Evolutionary conservation across 1,140 invertebrate species (phyloP).

Genomic region (Bombus cullumanus): DNA sequence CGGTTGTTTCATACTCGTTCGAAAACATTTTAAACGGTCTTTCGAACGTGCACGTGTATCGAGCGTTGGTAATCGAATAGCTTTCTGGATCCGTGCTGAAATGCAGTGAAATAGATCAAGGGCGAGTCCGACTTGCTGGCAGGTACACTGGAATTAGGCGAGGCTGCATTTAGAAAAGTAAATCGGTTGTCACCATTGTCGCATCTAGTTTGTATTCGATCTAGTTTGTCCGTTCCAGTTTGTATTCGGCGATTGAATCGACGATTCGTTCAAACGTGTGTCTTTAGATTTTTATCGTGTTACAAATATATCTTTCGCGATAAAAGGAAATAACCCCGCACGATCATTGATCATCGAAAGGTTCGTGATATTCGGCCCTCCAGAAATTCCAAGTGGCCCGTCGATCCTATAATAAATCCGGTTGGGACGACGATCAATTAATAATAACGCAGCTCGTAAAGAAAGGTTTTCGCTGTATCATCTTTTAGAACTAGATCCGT

Average conservation of each 20-base stretch:
- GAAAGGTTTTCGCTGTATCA: not conserved
- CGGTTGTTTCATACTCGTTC: not conserved
- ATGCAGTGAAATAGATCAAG: slow-evolving; percentile 12
- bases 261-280: no score
- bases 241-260: not conserved
- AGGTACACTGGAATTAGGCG: not conserved
- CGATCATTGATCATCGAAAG: not conserved
- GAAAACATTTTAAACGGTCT: no score
- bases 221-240: not conserved
- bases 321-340: no score
- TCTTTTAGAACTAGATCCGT: no score
- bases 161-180: not conserved
- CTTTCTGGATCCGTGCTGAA: not conserved
- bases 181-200: not conserved
- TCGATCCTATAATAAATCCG: not conserved
- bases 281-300: no score
- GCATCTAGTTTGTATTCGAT: no score
- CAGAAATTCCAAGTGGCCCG: no score
- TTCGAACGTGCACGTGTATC: no score
- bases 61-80: not conserved
- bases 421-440: not conserved
- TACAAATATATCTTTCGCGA: no score
- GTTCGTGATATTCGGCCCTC: not conserved
- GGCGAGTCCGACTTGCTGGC: not conserved
- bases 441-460: not conserved